Percentiles rank a stretch among this genome's conserved stretches.
Evolutionary conservation across 1,140 invertebrate species (phyloP).

Genomic region (Leptopilina clavipes): DNA sequence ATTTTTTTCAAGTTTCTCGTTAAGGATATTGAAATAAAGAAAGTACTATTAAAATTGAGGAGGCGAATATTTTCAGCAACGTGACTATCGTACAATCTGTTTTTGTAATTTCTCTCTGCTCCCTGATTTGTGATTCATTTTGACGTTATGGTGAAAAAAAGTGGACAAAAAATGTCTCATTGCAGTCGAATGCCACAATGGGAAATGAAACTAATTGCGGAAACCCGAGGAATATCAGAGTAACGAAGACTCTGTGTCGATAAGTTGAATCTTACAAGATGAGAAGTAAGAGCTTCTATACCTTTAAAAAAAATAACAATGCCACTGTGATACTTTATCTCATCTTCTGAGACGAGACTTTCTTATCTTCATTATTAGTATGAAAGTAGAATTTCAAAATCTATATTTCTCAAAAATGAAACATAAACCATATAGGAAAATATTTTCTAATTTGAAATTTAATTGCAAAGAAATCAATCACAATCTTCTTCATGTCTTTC

Average conservation of each 20-base stretch:
- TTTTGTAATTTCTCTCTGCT: slow-evolving; percentile 51
- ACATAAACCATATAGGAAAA: too few relatives aligned
- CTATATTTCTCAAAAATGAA: background rate
- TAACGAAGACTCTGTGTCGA: slow-evolving; percentile 54
- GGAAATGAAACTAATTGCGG: slow-evolving; percentile 71
- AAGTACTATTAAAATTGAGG: background rate
- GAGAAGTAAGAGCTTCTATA: background rate
- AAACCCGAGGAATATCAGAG: slow-evolving; percentile 46
- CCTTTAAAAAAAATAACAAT: slow-evolving; percentile 40
- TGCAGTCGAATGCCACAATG: slow-evolving; percentile 35
- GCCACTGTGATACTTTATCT: slow-evolving; percentile 4
- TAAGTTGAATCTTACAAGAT: background rate
- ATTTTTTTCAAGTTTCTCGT: background rate
- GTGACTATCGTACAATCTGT: slow-evolving; percentile 58
- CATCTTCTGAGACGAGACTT: too few relatives aligned
- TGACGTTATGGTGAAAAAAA: slow-evolving; percentile 43
- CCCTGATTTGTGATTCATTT: slow-evolving; percentile 42
- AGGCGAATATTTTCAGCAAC: background rate
- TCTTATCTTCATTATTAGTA: background rate
- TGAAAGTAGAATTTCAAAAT: too few relatives aligned
- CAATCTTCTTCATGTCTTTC: background rate
- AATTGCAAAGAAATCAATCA: background rate
- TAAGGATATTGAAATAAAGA: background rate
- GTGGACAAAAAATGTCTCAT: slow-evolving; percentile 40
- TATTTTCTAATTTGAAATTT: background rate